A percentile compares a stretch with the other conserved stretches of the same genome.
Evolutionary conservation across 1,140 invertebrate genomes (phyloP).

Genomic region (Bombus sibiricus): DNA sequence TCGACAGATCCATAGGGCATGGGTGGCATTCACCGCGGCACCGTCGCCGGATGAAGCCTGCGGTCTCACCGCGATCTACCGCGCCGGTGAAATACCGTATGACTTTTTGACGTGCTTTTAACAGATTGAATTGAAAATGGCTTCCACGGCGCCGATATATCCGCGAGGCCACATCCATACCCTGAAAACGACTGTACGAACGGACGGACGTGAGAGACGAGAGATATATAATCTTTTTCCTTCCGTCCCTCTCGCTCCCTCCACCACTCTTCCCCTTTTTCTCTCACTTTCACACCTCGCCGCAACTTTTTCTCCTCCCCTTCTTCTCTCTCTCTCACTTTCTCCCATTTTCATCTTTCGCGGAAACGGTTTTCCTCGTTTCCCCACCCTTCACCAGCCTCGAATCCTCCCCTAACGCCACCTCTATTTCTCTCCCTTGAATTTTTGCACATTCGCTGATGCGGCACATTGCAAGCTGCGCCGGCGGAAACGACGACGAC

Average conservation of each 20-base stretch:
- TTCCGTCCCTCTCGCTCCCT: slow-evolving; percentile 12
- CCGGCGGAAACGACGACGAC: slow-evolving; percentile 65
- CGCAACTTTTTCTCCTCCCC: slow-evolving; percentile 40
- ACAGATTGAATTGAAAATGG: slow-evolving; percentile 81
- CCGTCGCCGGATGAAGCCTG: slow-evolving; percentile 46
- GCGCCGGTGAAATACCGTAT: slow-evolving; percentile 75
- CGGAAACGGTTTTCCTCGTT: neutral
- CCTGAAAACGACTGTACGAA: slow-evolving; percentile 70
- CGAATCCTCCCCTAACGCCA: neutral
- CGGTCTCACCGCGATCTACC: slow-evolving; percentile 61
- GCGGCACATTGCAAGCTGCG: slow-evolving; percentile 72
- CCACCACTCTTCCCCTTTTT: neutral
- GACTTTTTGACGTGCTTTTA: slow-evolving; percentile 81
- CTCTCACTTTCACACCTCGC: slow-evolving; percentile 31
- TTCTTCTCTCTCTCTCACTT: neutral
- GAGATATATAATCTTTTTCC: slow-evolving; percentile 43
- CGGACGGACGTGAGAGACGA: slow-evolving; percentile 68
- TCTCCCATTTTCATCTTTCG: neutral
- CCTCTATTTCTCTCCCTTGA: slow-evolving; percentile 52
- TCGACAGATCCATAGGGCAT: slow-evolving; percentile 29
- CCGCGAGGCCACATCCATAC: slow-evolving; percentile 75
- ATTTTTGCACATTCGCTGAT: slow-evolving; percentile 78
- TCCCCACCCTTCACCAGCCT: neutral
- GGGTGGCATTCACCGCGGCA: slow-evolving; percentile 53
- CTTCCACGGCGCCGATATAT: slow-evolving; percentile 74